A percentile compares a stretch with the other conserved stretches of the same genome.
phyloP scores from a whole-genome alignment of 2,113 vertebrate species.

The mouse (Mus musculus) region DNA sequence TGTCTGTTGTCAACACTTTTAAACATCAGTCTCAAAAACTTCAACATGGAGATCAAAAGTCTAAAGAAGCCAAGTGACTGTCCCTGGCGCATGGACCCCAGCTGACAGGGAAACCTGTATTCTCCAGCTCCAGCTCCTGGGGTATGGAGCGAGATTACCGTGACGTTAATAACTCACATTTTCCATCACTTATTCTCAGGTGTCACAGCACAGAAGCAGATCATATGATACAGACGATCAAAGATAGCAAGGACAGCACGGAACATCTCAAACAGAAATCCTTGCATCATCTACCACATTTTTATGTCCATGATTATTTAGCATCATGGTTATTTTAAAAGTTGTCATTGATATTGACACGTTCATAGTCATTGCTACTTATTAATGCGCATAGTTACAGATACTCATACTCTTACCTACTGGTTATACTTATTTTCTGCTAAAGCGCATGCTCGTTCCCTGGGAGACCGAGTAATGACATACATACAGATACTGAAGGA shows the following conservation, averaged over 20 bases:
- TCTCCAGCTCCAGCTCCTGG: background rate
- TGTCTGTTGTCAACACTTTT: background rate
- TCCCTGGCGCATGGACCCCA: fast-evolving
- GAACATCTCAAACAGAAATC: background rate
- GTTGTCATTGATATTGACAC: background rate
- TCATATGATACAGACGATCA: background rate
- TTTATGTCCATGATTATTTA: background rate
- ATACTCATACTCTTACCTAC: background rate
- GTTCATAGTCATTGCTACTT: background rate
- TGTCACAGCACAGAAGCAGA: background rate
- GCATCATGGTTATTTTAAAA: slow-evolving; percentile 33
- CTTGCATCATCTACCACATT: background rate
- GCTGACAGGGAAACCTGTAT: background rate
- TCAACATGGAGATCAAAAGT: background rate
- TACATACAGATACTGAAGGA: slow-evolving; percentile 7
- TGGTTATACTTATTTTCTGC: background rate
- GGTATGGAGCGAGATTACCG: background rate
- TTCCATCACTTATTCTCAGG: background rate
- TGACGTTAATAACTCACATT: background rate
- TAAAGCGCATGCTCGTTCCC: background rate
- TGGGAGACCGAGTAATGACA: background rate
- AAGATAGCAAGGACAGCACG: background rate
- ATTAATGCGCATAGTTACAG: slow-evolving; percentile 10
- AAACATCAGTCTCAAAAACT: background rate
- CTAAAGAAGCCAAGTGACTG: background rate